Conservation (phyloP, 2,888 invertebrate genomes). For the Drosophila ustulata region DNA sequence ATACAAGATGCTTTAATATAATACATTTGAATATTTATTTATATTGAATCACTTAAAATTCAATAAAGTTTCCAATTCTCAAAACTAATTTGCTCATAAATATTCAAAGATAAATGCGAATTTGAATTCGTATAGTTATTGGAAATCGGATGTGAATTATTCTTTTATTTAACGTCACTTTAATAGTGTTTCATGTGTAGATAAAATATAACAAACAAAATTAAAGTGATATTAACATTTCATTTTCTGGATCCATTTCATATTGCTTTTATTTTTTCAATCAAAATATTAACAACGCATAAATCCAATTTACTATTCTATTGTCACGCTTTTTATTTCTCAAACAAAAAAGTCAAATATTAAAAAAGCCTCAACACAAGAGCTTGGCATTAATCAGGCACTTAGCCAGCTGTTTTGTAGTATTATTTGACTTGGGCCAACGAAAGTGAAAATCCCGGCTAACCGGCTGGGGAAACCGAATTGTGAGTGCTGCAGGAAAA, state of each 20-base stretch:
- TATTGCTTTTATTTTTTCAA: not conserved
- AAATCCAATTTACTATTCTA: slow-evolving; percentile 1
- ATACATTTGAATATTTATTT: too few relatives aligned
- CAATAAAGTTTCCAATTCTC: too few relatives aligned
- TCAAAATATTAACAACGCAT: not conserved
- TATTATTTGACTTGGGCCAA: slow-evolving; percentile 22
- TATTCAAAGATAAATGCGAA: too few relatives aligned
- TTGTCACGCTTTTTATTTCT: not conserved
- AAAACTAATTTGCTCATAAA: too few relatives aligned
- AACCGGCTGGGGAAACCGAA: slow-evolving; percentile 57
- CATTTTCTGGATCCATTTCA: not conserved
- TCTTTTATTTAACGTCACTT: too few relatives aligned
- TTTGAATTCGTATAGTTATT: too few relatives aligned
- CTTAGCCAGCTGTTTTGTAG: slow-evolving; percentile 49
- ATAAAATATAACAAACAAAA: too few relatives aligned
- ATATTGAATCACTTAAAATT: too few relatives aligned
- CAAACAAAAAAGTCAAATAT: not conserved
- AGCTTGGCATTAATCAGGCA: slow-evolving; percentile 17
- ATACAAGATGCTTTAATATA: too few relatives aligned
- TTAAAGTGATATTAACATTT: too few relatives aligned
- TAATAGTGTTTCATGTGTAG: too few relatives aligned
- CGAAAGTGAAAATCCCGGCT: slow-evolving; percentile 73
- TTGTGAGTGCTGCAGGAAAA: slow-evolving; percentile 53
- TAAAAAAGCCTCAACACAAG: not conserved
- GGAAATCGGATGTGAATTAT: too few relatives aligned